These are phyloP conservation scores for Burhinus oedicnemus DNA, from an alignment of 2,113 vertebrate species.

Conservation along the genomic window DNA sequence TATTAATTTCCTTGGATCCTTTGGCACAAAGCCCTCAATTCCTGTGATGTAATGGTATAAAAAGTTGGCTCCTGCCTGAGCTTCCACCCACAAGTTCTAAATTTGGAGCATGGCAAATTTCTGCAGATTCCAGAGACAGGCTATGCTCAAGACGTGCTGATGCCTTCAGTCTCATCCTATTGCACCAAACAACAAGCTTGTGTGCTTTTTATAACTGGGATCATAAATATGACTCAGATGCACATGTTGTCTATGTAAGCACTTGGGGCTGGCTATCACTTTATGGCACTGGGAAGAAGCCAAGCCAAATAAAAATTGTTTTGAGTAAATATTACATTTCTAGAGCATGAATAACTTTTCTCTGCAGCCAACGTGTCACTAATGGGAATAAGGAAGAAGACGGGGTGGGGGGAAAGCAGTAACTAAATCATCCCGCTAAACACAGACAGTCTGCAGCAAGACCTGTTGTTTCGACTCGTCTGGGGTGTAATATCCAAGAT, in stretches of 20 bases:
- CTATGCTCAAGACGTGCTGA: conserved; percentile 60
- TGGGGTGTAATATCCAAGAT: conserved; percentile 50
- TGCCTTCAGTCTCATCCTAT: conserved; percentile 49
- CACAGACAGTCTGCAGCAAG: conserved; percentile 50
- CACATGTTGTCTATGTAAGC: conserved; percentile 65
- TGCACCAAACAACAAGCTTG: conserved; percentile 55
- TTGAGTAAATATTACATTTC: conserved; percentile 76
- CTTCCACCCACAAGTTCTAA: conserved; percentile 74
- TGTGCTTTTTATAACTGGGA: conserved; percentile 56
- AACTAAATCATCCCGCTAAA: conserved; percentile 61
- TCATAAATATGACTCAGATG: conserved; percentile 74
- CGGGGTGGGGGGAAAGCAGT: conserved; percentile 23
- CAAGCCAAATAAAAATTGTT: conserved; percentile 77
- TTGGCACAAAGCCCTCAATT: conserved; percentile 21
- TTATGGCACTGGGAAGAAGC: conserved; percentile 68
- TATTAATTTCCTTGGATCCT: conserved; percentile 71
- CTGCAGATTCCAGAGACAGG: conserved; percentile 64
- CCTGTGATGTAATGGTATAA: conserved; percentile 77
- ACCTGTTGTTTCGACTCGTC: conserved; percentile 59
- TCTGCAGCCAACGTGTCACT: conserved; percentile 64
- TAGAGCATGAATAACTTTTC: conserved; percentile 71
- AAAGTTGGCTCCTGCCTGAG: conserved; percentile 68
- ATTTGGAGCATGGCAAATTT: conserved; percentile 77
- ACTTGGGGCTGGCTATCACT: conserved; percentile 65
- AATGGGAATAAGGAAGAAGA: conserved; percentile 68